Evolutionary conservation across 1,140 invertebrate species (phyloP), one percentile per base, ranked within the genome.

Genomic region (Panagrolaimus sp.): DNA sequence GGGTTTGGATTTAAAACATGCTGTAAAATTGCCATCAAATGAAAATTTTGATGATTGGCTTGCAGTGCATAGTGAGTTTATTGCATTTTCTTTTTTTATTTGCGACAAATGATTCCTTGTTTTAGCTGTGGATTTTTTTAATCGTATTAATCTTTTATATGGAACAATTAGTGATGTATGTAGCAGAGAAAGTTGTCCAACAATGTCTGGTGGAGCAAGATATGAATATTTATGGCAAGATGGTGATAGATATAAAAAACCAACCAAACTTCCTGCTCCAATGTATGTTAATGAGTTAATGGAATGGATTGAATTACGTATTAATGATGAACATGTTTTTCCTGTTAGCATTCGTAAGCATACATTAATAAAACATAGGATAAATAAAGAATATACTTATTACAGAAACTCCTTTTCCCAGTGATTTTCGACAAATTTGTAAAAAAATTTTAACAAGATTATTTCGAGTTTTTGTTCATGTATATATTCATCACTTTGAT

Each of bases 401-500:
- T 86, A 74, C 84, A 89, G 91, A 91, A 86, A 87, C 91, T 66
- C 91, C 92, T 61, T 95, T 95, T 86, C 92, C 92, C 11, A 92
- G 90, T 82, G 90, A 90, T 64, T 96, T 93, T 85, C 84, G 87
- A 13, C 83, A 84, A 43, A 85, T 90, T 3, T 92, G 91, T 79
- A 89, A 91, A 78, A 95, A 95, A 85, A 93, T 95, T 72, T 84
- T 95, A 53, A 92, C 92, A 0, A 86, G 92, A 67, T 84, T 95
- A n/a, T 95, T 93, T 83, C 85, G 92, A 77, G 92, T 95, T 1
- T 95, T 95, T 86, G 92, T 95, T 1, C 92, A 95, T 85, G 91
- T 95, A n/a, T 96, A 95, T 82, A 94, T 96, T 73, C 92, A 96
- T 85, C 92, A 96, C 85, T 95, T 95, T 86, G 92, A 95, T 83